Base-by-base conservation (phyloP, 1,140 invertebrate species). In the Teleopsis dalmanni region DNA sequence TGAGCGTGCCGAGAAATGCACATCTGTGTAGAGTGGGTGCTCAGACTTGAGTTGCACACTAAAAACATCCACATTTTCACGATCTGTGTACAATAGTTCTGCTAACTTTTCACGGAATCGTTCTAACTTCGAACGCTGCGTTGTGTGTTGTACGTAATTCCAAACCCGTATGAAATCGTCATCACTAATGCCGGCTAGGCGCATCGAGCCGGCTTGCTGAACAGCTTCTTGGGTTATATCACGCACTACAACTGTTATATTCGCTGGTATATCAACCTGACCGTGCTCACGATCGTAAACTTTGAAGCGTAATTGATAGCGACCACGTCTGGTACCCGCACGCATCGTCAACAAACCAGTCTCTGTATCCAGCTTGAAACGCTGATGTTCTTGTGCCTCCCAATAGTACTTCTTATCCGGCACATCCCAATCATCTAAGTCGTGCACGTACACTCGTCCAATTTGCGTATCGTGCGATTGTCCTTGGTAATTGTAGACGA, bases 361-460 rank as follows among this genome's bases (percentile, higher is more conserved):
- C 54, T 80, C 76, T 37, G 76, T 70, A 56, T 82, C 75, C 6
- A 83, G 56, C 13, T 73, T 73, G 57, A 81, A 82, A 47, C 78
- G 71, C 10, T 76, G 75, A 47, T 73, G 58, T 48, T 75, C 77
- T 45, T 72, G 64, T 6, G 73, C 71, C 47, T 75, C 71, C 78
- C 79, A 81, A 41, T 76, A 78, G 62, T 82, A 85, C 21, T 77
- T 78, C 60, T 86, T 86, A 56, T 85, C 82, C 2, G 75, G 75
- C 14, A 82, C 64, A 69, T 86, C 84, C 82, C 82, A 85, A 56
- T 85, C 83, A 63, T 86, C 84, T 9, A 78, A 67, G 66, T 86
- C 84, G 56, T 81, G 75, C 3, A 83, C 80, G 62, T 83, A 83
- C 7, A 84, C 83, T 43, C 78, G 71, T 2, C 84, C 84, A 42